Percentiles rank a stretch among this genome's conserved stretches.
Evolutionary conservation across 2,888 invertebrate genomes (phyloP).

Genomic region (Heliconius erato): DNA sequence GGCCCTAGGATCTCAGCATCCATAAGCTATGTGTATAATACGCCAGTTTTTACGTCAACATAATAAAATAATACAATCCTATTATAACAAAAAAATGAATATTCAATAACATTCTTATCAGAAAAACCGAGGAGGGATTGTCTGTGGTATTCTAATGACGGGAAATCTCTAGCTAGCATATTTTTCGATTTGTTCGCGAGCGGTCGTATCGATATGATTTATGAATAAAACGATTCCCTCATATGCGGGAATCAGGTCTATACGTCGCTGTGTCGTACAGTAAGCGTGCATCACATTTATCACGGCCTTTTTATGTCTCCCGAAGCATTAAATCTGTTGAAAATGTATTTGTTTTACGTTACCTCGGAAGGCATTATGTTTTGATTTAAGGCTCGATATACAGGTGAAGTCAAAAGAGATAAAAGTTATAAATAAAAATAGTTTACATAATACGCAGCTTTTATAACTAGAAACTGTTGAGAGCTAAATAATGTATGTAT

Average conservation of each 20-base stretch:
- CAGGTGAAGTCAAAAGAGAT: neutral
- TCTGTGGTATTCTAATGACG: constrained; percentile 58
- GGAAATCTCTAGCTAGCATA: constrained; percentile 68
- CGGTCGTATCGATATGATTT: constrained; percentile 67
- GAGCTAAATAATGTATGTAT: neutral
- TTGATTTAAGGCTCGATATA: neutral
- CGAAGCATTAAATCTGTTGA: constrained; percentile 58
- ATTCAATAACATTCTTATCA: constrained; percentile 40
- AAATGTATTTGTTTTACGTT: constrained; percentile 32
- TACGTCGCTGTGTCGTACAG: constrained; percentile 45
- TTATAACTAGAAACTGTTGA: too few relatives aligned
- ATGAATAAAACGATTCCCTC: constrained; percentile 59
- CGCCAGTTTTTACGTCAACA: neutral
- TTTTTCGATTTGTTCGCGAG: constrained; percentile 68
- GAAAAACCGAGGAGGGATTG: constrained; percentile 45
- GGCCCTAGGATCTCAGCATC: too few relatives aligned
- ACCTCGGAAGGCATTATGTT: constrained; percentile 2
- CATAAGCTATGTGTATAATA: too few relatives aligned
- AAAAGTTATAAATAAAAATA: neutral
- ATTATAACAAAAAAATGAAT: constrained; percentile 27
- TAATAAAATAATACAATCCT: neutral
- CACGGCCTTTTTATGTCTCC: constrained; percentile 61
- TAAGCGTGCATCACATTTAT: constrained; percentile 59
- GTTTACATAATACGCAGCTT: constrained; percentile 25
- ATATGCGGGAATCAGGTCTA: constrained; percentile 34